Base-by-base conservation (phyloP, 2,888 invertebrate species). In the Philaethria dido region DNA sequence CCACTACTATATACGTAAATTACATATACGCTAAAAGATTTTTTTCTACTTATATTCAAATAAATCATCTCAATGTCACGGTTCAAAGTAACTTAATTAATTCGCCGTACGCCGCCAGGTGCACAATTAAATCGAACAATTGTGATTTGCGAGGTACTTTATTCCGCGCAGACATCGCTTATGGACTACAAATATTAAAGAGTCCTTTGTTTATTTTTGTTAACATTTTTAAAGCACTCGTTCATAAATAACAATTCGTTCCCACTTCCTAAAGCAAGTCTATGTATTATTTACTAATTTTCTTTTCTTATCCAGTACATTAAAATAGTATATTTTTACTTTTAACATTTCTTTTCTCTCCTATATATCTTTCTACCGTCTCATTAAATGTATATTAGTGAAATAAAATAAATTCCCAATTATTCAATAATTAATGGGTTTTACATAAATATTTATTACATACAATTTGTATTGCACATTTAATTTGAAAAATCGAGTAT, bases 101-200 rank as follows among this genome's bases (percentile, higher is more conserved):
- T 70, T 57, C 61, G 52, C 61, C 44, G 63, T 68, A 62, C 44
- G 25, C 60, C 64, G 69, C 69, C 69, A 69, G 70, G 69, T 71
- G 70, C 66, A 64, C 63, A 68, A 71, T 66, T 69, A 66, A 69
- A 69, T 64, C 69, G 66, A 66, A 66, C 66, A 70, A 68, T 69
- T 68, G 68, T 54, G 48, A 66, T 71, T 69, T 66, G 61, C 61
- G 11, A 59, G 57, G 66, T 66, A 71, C 63, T 71, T 57, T 64
- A 64, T 66, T 62, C 70, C 66, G 55, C 22, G 48, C 63, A 62
- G 47, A 61, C 70, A 64, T 39, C 29, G 60, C 63, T 65, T 36
- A 45, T 64, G 60, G 61, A 63, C 60, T 68, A 52, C 47, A 62
- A 61, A 70, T 68, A 62, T 64, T 64, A 52, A 69, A 62, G 59